phyloP scores from a whole-genome alignment of 2,113 vertebrate genomes.

The Propithecus coquereli region DNA sequence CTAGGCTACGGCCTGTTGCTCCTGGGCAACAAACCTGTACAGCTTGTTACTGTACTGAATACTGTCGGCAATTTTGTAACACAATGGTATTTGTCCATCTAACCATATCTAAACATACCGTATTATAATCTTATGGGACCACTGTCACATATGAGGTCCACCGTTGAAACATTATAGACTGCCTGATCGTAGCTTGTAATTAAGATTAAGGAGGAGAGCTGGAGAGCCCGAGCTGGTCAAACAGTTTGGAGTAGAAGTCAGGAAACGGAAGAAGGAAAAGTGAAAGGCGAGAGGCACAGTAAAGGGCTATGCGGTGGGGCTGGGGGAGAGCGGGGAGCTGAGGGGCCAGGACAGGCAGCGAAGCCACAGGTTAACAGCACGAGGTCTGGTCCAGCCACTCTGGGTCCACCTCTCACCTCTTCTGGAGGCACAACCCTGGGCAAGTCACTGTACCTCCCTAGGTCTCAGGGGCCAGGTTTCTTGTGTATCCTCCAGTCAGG shows the following conservation, averaged over 20 bases:
- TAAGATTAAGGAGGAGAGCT: neutral
- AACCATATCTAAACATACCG: neutral
- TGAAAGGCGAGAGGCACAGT: neutral
- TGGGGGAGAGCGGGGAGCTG: neutral
- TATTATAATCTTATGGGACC: neutral
- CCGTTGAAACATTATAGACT: neutral
- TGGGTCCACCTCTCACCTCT: neutral
- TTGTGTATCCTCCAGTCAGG: too few species aligned
- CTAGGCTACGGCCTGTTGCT: neutral
- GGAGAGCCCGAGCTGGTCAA: neutral
- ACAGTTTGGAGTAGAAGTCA: neutral
- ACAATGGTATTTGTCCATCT: neutral
- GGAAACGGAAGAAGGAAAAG: neutral
- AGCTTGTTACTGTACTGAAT: neutral
- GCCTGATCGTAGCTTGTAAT: neutral
- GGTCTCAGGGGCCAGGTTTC: neutral
- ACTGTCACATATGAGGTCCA: neutral
- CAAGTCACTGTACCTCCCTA: neutral
- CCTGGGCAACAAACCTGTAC: neutral
- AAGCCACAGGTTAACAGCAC: neutral
- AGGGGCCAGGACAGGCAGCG: neutral
- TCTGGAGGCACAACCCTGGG: neutral
- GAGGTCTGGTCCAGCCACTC: neutral
- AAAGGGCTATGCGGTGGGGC: neutral
- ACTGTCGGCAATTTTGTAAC: neutral